Percentiles rank a stretch among this genome's conserved stretches.
phyloP scores from a whole-genome alignment of 53 echinoderm and acorn worm genomes.

The Mesocentrotus franciscanus region DNA sequence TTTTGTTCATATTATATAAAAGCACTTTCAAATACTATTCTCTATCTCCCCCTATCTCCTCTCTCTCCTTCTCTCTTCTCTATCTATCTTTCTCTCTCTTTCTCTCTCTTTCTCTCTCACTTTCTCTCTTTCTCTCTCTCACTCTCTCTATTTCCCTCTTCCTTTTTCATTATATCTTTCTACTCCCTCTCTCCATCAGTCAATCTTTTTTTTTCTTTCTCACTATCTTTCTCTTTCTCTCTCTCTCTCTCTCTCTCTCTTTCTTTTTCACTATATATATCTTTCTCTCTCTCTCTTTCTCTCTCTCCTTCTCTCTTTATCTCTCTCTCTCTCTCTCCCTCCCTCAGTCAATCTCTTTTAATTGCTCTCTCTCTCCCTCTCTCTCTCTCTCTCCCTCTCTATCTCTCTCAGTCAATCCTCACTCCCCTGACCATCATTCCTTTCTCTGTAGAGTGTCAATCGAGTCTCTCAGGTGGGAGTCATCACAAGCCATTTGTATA shows the following conservation, averaged over 20 bases:
- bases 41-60: neutral
- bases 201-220: neutral
- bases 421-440: neutral
- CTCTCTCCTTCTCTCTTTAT: neutral
- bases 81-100: neutral
- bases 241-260: neutral
- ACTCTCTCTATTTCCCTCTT: neutral
- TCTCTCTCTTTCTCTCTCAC: neutral
- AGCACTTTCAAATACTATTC: neutral
- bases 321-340: neutral
- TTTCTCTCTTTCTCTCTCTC: neutral
- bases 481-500: conserved; percentile 62
- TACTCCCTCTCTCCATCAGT: neutral
- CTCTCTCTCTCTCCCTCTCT: conserved; percentile 6
- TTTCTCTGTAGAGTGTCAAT: conserved; percentile 17
- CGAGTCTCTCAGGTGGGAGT: conserved; percentile 59
- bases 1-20: too few relatives aligned
- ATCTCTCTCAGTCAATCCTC: neutral
- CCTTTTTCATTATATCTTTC: neutral
- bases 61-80: neutral
- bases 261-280: neutral
- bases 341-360: neutral
- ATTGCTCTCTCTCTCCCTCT: neutral
- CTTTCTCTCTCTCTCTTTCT: neutral
- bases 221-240: neutral